phyloP scores from a whole-genome alignment of 1,140 invertebrate species.

The Scaptomyza hsui region DNA sequence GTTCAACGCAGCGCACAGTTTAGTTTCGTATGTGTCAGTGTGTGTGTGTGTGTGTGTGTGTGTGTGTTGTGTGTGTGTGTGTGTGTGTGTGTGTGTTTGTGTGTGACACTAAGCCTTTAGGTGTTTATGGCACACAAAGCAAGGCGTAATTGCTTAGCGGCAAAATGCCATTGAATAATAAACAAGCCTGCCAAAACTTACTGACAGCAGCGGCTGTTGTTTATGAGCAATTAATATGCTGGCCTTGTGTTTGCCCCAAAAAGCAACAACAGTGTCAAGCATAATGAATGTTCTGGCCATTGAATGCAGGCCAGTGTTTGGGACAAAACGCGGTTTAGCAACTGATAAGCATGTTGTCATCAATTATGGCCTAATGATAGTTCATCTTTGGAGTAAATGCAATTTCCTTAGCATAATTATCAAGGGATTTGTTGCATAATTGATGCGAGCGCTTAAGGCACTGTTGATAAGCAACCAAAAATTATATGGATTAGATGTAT shows the following conservation, averaged over 20 bases:
- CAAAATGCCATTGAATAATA: constrained; percentile 68
- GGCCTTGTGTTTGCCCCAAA: constrained; percentile 11
- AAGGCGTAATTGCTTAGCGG: constrained; percentile 68
- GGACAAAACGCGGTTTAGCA: constrained; percentile 29
- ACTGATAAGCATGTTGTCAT: constrained; percentile 24
- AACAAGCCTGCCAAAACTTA: constrained; percentile 38
- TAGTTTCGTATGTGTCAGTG: constrained; percentile 17
- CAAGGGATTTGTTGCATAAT: constrained; percentile 20
- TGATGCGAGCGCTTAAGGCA: background rate
- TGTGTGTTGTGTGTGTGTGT: constrained; percentile 9
- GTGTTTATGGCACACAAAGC: constrained; percentile 59
- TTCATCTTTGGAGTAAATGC: constrained; percentile 30
- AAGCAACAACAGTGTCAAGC: constrained; percentile 31
- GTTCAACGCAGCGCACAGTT: constrained; percentile 16
- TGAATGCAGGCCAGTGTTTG: constrained; percentile 1
- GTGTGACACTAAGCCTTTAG: constrained; percentile 62
- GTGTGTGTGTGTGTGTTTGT: constrained; percentile 1
- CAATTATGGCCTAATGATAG: constrained; percentile 41
- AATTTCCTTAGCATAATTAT: constrained; percentile 43
- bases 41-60: background rate
- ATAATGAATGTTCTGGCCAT: constrained; percentile 39
- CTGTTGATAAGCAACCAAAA: background rate
- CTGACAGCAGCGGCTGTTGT: constrained; percentile 26
- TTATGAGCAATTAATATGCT: constrained; percentile 76
- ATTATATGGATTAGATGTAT: background rate